phyloP scores from a whole-genome alignment of 64 coral and sea anemone species.

The Montipora efflorescens region DNA sequence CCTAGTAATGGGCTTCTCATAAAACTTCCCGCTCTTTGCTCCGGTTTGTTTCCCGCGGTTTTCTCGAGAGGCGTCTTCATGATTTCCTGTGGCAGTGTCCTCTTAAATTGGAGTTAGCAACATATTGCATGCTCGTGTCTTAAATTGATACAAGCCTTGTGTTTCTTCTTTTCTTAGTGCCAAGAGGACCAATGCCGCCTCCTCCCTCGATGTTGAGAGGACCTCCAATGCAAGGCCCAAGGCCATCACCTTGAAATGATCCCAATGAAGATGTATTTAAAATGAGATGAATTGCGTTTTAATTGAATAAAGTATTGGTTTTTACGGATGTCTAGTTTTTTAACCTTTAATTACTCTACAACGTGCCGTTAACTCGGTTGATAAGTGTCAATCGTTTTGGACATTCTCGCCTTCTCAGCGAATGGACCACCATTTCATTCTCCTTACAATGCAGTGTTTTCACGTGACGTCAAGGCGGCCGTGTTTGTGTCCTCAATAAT shows the following conservation, averaged over 20 bases:
- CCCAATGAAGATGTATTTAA: slow-evolving; percentile 17
- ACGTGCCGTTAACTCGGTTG: background rate
- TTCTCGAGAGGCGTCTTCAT: background rate
- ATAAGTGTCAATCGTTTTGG: too few relatives aligned
- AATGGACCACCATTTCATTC: too few relatives aligned
- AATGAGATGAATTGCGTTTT: background rate
- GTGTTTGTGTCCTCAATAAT: too few relatives aligned
- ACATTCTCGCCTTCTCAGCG: background rate
- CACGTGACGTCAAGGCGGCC: too few relatives aligned
- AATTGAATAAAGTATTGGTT: background rate
- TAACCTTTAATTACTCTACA: background rate
- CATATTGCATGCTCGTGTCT: too few relatives aligned
- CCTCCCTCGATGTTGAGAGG: slow-evolving; percentile 15
- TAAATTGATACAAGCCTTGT: background rate
- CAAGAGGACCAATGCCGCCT: background rate
- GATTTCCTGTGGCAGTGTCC: background rate
- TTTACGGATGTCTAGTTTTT: background rate
- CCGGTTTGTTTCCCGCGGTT: background rate
- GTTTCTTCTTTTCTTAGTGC: background rate
- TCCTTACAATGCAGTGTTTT: too few relatives aligned
- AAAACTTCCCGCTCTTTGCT: too few relatives aligned
- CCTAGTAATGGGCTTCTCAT: too few relatives aligned
- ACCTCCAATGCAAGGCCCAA: slow-evolving; percentile 19
- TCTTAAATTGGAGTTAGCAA: too few relatives aligned
- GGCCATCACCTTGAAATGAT: slow-evolving; percentile 1